A percentile compares a stretch with the other conserved stretches of the same genome.
Evolutionary conservation across 1,140 invertebrate genomes (phyloP).

Genomic region (Brachionus asplanchnoidis): DNA sequence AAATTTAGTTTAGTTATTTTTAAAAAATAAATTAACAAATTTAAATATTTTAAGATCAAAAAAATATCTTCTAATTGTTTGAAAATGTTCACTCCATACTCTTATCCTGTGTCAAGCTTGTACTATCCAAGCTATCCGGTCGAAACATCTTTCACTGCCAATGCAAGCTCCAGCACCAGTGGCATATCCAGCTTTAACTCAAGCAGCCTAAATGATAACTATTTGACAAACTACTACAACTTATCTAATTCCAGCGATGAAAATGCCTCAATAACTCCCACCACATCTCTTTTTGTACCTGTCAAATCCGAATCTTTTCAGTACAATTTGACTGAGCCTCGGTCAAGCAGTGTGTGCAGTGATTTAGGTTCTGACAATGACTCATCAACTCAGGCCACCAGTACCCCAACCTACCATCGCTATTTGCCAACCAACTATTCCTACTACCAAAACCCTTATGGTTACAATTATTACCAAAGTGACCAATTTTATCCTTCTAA

Average conservation of each 20-base stretch:
- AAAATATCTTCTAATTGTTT: background rate
- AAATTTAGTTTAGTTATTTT: slow-evolving; percentile 7
- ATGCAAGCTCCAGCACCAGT: background rate
- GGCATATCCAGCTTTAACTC: slow-evolving; percentile 6
- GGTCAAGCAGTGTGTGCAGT: slow-evolving; percentile 21
- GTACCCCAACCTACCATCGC: background rate
- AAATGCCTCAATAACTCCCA: background rate
- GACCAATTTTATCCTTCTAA: background rate
- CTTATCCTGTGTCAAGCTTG: background rate
- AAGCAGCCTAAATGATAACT: background rate
- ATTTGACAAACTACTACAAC: background rate
- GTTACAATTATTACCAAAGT: background rate
- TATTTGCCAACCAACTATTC: slow-evolving; percentile 10
- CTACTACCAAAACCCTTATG: background rate
- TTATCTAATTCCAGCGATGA: background rate
- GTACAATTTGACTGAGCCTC: background rate
- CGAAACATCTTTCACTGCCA: background rate
- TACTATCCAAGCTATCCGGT: background rate
- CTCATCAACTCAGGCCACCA: background rate
- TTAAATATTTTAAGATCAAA: slow-evolving; percentile 7
- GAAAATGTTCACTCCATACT: background rate
- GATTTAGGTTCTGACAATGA: background rate
- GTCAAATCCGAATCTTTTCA: background rate
- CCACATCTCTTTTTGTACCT: background rate
- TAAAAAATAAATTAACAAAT: background rate